Evolutionary conservation across 2,113 vertebrate genomes (phyloP), one percentile per base, ranked within the genome.

Genomic region (Pseudorasbora parva): DNA sequence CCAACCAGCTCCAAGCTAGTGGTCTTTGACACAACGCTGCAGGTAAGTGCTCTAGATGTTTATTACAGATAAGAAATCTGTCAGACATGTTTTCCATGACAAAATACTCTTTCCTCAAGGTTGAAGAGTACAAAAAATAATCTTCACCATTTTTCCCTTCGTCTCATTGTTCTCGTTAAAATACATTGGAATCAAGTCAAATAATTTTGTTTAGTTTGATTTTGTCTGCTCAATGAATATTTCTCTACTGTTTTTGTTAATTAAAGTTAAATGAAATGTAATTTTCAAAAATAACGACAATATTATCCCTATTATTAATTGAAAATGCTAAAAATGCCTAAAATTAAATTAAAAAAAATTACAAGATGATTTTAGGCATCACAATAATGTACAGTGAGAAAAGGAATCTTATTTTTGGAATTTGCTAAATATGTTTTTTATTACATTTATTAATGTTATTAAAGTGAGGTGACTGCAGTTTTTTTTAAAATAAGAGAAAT

Each of bases 1-100:
- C 98, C 98, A 1, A 98, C 97, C 80, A 98, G 97, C 91, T 99
- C 98, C 83, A 99, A 98, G 91, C 96, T 99, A 75, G 98, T 99
- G 82, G 97, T 99, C 91, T 99, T 99, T 74, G 98, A 99, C 89
- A 99, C 97, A 76, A 97, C 97, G 0, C 93, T 97, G 88, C 96
- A 97, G 92, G 96, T 97, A 88, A 96, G 95, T 93, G 87, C 30
- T 64, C 11, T 27, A 10, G 14, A 17, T 71, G 9, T 66, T n/a
- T 27, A 5, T 57, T 12, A 12, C 23, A 15, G 10, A 47, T n/a
- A 14, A 19, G 7, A 7, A n/a, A 27, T 33, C 27, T 59, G 23
- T 68, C 5, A 21, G 21, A 77, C 5, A 59, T 73, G 45, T 78
- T 41, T 19, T 17, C 11, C 12, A 49, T 30, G 59, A 81, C 43